A percentile compares a stretch with the other conserved stretches of the same genome.
Evolutionary conservation across 1,140 invertebrate genomes (phyloP).

Genomic region (Aphidius ervi): DNA sequence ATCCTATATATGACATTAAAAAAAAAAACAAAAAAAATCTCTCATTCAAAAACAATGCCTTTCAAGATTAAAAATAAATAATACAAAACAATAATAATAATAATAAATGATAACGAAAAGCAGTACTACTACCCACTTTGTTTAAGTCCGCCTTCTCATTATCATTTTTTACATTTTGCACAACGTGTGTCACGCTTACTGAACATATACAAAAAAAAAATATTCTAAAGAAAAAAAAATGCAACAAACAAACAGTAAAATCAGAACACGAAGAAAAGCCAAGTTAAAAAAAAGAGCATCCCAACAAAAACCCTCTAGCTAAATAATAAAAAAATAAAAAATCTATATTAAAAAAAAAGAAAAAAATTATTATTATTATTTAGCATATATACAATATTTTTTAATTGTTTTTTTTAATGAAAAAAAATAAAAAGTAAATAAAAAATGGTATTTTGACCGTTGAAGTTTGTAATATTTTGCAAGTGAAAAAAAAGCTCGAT

Average conservation of each 20-base stretch:
- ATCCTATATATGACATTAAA: too few relatives aligned
- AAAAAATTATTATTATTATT: neutral
- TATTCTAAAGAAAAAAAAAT: constrained; percentile 15
- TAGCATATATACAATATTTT: neutral
- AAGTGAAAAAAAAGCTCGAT: constrained; percentile 26
- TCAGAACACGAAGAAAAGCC: constrained; percentile 5
- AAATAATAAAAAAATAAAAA: neutral
- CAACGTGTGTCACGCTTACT: constrained; percentile 29
- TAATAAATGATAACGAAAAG: constrained; percentile 4
- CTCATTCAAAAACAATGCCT: neutral
- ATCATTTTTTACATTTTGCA: constrained; percentile 25
- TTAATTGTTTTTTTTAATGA: neutral
- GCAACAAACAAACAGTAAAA: constrained; percentile 22
- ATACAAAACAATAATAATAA: constrained; percentile 11
- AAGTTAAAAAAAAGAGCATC: neutral
- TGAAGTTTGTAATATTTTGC: constrained; percentile 32
- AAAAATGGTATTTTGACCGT: too few relatives aligned
- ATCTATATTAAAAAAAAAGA: neutral
- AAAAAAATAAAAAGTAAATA: neutral
- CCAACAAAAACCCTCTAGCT: neutral
- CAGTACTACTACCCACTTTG: constrained; percentile 1
- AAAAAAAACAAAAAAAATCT: too few relatives aligned
- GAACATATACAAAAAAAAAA: constrained; percentile 23
- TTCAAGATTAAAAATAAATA: constrained; percentile 9
- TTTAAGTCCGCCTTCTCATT: constrained; percentile 5